Percentiles rank a stretch among this genome's conserved stretches.
These are phyloP conservation scores for Molanna angustata DNA, from an alignment of 2,888 invertebrate species.

Conservation along the genomic window DNA sequence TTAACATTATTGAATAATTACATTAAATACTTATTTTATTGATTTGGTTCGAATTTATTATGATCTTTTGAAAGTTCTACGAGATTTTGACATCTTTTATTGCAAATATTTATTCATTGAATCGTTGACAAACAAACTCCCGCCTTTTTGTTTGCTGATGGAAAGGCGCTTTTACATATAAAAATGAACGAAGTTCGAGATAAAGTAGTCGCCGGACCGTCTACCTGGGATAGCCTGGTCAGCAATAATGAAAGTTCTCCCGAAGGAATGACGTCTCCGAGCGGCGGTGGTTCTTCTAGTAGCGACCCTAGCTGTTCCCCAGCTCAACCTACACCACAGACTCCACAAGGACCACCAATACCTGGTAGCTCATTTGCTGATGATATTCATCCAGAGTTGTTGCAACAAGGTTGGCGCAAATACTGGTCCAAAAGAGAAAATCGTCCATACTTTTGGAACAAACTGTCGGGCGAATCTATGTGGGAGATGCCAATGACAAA, in stretches of 20 bases:
- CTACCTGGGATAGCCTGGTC: conserved; percentile 48
- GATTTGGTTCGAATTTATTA: too few relatives aligned
- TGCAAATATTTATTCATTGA: too few relatives aligned
- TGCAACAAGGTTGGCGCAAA: conserved; percentile 92
- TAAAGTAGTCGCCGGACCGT: conserved; percentile 52
- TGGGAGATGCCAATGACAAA: conserved; percentile 90
- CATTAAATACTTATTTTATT: not conserved
- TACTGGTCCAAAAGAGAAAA: conserved; percentile 97
- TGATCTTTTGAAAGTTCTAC: too few relatives aligned
- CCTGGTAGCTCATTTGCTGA: conserved; percentile 48
- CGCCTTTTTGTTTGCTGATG: conserved; percentile 24
- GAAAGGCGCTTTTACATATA: conserved; percentile 6
- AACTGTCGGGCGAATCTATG: conserved; percentile 90
- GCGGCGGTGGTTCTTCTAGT: conserved; percentile 40
- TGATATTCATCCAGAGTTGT: conserved; percentile 50
- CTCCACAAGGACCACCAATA: conserved; percentile 58
- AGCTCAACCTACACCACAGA: conserved; percentile 45
- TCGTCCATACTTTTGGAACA: conserved; percentile 96
- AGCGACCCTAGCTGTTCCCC: conserved; percentile 34
- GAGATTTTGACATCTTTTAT: too few relatives aligned
- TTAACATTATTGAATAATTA: conserved; percentile 3
- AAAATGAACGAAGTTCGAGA: conserved; percentile 54
- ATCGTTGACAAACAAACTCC: conserved; percentile 16
- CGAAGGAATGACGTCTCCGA: conserved; percentile 45
- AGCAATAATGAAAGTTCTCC: conserved; percentile 49